These are phyloP conservation scores for Lydus trimaculatus DNA, from an alignment of 2,888 invertebrate genomes.

Conservation along the genomic window DNA sequence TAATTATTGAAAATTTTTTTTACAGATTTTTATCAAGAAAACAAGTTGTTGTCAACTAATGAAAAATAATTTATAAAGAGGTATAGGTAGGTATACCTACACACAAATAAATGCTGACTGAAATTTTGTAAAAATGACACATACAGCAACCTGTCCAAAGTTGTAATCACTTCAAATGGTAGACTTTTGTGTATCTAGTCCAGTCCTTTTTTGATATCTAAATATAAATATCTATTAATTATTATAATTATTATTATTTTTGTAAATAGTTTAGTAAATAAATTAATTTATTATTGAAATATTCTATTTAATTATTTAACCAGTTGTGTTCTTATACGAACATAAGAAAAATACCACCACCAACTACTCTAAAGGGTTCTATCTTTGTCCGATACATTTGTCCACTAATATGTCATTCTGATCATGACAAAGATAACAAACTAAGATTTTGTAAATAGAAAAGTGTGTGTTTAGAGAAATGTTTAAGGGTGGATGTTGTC, in stretches of 20 bases:
- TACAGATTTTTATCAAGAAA: conserved; percentile 66
- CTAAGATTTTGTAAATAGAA: too few relatives aligned
- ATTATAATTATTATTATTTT: background rate
- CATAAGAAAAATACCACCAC: too few relatives aligned
- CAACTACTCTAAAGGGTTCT: too few relatives aligned
- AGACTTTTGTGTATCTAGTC: background rate
- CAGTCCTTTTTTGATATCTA: background rate
- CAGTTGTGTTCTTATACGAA: too few relatives aligned
- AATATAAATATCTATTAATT: background rate
- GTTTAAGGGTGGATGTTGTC: too few relatives aligned
- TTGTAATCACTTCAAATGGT: background rate
- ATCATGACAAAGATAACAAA: too few relatives aligned
- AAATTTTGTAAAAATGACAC: background rate
- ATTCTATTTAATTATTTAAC: too few relatives aligned
- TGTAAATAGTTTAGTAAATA: background rate
- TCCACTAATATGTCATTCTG: too few relatives aligned
- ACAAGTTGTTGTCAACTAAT: conserved; percentile 57
- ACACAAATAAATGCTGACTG: background rate
- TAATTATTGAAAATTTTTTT: conserved; percentile 42
- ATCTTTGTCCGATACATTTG: too few relatives aligned
- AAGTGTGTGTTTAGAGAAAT: too few relatives aligned
- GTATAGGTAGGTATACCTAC: too few relatives aligned
- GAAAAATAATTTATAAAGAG: conserved; percentile 12
- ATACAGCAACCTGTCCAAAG: conserved; percentile 1
- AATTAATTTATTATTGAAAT: conserved; percentile 7